Conservation (phyloP, 2,888 invertebrate species). For the Meteorus cinctellus region DNA sequence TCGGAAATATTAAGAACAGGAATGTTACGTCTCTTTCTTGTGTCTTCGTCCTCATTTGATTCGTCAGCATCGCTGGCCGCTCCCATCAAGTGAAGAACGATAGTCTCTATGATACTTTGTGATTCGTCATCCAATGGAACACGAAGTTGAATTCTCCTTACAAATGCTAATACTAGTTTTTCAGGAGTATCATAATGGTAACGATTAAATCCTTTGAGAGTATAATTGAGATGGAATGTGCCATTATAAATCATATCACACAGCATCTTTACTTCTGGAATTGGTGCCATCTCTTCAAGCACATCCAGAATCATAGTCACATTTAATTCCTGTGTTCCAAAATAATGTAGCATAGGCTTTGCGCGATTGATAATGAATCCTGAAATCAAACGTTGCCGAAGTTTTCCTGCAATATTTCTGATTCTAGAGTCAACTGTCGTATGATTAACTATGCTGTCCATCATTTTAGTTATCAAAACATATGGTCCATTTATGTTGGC, state of each 20-base stretch:
- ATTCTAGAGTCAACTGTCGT: constrained; percentile 41
- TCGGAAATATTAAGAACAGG: too few relatives aligned
- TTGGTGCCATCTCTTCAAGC: constrained; percentile 29
- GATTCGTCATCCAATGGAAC: constrained; percentile 46
- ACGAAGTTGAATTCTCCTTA: constrained; percentile 47
- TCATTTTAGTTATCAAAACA: constrained; percentile 41
- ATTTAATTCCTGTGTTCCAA: constrained; percentile 46
- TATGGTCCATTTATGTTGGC: constrained; percentile 42
- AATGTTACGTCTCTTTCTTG: constrained; percentile 14
- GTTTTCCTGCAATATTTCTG: constrained; percentile 32
- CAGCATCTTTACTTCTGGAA: constrained; percentile 40
- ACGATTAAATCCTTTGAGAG: constrained; percentile 51
- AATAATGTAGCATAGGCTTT: constrained; percentile 42
- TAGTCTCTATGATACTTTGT: constrained; percentile 12
- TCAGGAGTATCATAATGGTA: constrained; percentile 51
- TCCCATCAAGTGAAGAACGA: not conserved
- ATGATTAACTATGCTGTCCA: constrained; percentile 38
- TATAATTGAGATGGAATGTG: constrained; percentile 46
- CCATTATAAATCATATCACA: constrained; percentile 43
- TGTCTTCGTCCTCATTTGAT: not conserved
- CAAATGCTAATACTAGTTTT: constrained; percentile 47
- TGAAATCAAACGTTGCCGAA: constrained; percentile 37
- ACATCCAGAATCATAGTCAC: constrained; percentile 44
- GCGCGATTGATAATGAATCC: constrained; percentile 17
- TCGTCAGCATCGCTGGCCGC: not conserved